Conservation (phyloP, 2,888 invertebrate species). For the Melinaea menophilus region DNA sequence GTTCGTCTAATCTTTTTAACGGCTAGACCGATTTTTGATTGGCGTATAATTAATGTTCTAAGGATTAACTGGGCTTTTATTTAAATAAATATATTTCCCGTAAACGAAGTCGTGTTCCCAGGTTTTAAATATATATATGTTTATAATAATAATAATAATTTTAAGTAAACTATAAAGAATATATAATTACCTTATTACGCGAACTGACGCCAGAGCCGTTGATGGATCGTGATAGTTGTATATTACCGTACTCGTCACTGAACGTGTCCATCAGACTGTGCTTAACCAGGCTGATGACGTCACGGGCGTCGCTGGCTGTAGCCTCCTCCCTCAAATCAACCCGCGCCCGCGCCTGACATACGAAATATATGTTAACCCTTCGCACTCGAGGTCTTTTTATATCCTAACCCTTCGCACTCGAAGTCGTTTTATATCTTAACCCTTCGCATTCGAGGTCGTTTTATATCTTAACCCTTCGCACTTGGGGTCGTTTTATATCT, state of each 20-base stretch:
- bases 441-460: neutral
- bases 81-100: too few relatives aligned
- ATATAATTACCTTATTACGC: constrained; percentile 76
- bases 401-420: neutral
- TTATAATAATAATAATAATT: too few relatives aligned
- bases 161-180: neutral
- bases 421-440: too few relatives aligned
- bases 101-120: too few relatives aligned
- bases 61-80: too few relatives aligned
- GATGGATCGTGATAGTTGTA: constrained; percentile 81
- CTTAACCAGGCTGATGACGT: constrained; percentile 90
- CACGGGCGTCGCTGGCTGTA: constrained; percentile 87
- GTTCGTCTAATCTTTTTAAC: too few relatives aligned
- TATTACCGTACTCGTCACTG: constrained; percentile 83
- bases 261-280: constrained; percentile 87
- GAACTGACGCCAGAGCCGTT: constrained; percentile 86
- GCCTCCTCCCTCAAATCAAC: constrained; percentile 90
- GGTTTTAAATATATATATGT: too few relatives aligned
- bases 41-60: too few relatives aligned
- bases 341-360: constrained; percentile 88
- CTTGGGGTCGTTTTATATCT: too few relatives aligned
- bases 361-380: neutral
- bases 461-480: neutral
- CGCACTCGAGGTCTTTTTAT: neutral
- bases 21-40: too few relatives aligned